Percentiles rank a stretch among this genome's conserved stretches.
phyloP scores from a whole-genome alignment of 2,888 invertebrate species.

The Leuctra nigra region DNA sequence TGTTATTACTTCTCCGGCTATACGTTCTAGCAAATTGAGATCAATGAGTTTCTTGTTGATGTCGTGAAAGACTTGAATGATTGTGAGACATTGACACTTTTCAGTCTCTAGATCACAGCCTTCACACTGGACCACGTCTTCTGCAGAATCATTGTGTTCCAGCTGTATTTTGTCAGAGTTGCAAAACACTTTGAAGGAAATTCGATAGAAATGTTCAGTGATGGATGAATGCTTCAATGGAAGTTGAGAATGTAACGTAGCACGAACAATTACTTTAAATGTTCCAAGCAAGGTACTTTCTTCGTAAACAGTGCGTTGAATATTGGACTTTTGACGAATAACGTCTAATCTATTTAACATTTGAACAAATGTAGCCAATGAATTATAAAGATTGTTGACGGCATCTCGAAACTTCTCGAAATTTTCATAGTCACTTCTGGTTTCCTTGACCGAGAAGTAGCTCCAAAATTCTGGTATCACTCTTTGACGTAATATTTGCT shows the following conservation, averaged over 20 bases:
- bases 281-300: constrained; percentile 48
- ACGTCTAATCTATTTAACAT: constrained; percentile 49
- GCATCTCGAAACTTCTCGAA: constrained; percentile 60
- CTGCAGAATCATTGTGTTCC: constrained; percentile 44
- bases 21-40: constrained; percentile 69
- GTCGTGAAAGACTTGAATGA: constrained; percentile 64
- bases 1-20: constrained; percentile 80
- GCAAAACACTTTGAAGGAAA: constrained; percentile 65
- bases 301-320: constrained; percentile 47
- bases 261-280: constrained; percentile 58
- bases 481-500: constrained; percentile 52
- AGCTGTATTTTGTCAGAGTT: constrained; percentile 36
- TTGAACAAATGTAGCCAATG: constrained; percentile 48
- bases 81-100: constrained; percentile 56
- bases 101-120: constrained; percentile 62
- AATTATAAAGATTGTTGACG: constrained; percentile 56
- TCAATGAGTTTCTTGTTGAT: constrained; percentile 70
- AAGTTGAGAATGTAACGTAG: constrained; percentile 61
- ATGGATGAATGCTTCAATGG: constrained; percentile 62
- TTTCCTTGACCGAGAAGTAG: constrained; percentile 42
- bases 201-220: constrained; percentile 68
- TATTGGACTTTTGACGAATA: constrained; percentile 44
- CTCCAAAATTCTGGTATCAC: constrained; percentile 61
- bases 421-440: constrained; percentile 40
- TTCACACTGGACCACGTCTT: constrained; percentile 57